phyloP scores from a whole-genome alignment of 2,797 vertebrate species.

The Tachyglossus aculeatus region DNA sequence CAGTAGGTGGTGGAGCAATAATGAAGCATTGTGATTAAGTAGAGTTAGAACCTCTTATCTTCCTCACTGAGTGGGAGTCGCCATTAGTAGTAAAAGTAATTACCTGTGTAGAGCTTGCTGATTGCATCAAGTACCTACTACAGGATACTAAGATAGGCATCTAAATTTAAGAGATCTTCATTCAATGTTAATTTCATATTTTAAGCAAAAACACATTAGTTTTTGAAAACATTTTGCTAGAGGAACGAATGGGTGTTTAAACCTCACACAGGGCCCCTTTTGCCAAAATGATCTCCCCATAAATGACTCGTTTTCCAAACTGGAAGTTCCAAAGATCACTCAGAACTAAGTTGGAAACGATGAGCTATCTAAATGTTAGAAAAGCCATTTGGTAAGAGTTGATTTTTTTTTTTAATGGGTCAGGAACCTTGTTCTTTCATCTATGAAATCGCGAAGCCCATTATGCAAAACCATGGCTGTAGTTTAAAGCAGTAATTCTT shows the following conservation, averaged over 20 bases:
- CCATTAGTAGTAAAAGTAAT: conserved; percentile 94
- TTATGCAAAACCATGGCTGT: background rate
- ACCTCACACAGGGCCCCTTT: conserved; percentile 39
- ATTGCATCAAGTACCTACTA: conserved; percentile 84
- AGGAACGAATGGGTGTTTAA: conserved; percentile 48
- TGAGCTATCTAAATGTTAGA: background rate
- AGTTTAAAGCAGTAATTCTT: conserved; percentile 31
- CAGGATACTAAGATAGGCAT: conserved; percentile 54
- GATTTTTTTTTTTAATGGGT: background rate
- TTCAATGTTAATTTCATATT: conserved; percentile 68
- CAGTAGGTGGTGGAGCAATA: conserved; percentile 82
- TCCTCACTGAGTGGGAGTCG: conserved; percentile 83
- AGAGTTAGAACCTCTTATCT: conserved; percentile 84
- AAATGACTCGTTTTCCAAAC: conserved; percentile 20
- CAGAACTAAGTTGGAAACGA: background rate
- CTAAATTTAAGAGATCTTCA: conserved; percentile 64
- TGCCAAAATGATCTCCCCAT: conserved; percentile 25
- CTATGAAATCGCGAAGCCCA: conserved; percentile 19
- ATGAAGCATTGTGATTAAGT: conserved; percentile 92
- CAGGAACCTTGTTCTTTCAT: conserved; percentile 2
- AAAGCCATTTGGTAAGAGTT: conserved; percentile 13
- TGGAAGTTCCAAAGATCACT: background rate
- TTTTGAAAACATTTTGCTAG: conserved; percentile 46
- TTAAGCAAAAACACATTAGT: conserved; percentile 63
- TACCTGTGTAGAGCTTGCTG: conserved; percentile 79